phyloP scores from a whole-genome alignment of 1,140 invertebrate species.

The Neodiprion virginianus region DNA sequence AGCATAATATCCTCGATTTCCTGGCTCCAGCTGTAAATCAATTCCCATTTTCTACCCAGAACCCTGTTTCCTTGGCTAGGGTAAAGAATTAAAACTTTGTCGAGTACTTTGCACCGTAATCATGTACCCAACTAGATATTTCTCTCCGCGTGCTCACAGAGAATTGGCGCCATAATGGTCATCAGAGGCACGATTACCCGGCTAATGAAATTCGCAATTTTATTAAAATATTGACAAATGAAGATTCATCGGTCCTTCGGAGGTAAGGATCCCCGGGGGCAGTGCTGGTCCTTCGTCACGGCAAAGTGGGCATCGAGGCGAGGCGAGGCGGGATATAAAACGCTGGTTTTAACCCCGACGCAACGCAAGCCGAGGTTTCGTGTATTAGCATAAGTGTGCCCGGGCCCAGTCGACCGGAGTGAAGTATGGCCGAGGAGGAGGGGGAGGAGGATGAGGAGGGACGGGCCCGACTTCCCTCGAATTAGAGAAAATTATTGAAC shows the following conservation, averaged over 20 bases:
- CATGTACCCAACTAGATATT: too few relatives aligned
- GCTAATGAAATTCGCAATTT: constrained; percentile 4
- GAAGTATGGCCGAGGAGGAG: not conserved
- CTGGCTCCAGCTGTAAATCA: too few relatives aligned
- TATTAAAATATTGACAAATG: constrained; percentile 39
- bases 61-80: too few relatives aligned
- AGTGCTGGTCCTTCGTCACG: constrained; percentile 14
- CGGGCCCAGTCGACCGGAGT: constrained; percentile 13
- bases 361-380: not conserved
- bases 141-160: too few relatives aligned
- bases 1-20: too few relatives aligned
- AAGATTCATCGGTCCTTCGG: constrained; percentile 44
- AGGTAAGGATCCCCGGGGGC: constrained; percentile 27
- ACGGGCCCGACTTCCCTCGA: constrained; percentile 34
- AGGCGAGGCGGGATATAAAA: constrained; percentile 6
- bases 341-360: constrained; percentile 1
- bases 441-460: constrained; percentile 17
- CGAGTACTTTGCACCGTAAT: too few relatives aligned
- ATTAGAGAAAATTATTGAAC: constrained; percentile 60
- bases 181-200: not conserved
- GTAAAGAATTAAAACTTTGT: too few relatives aligned
- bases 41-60: too few relatives aligned
- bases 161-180: not conserved
- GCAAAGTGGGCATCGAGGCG: constrained; percentile 1
- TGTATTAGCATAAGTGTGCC: constrained; percentile 42